Base-by-base conservation (phyloP, 2,888 invertebrate genomes). In the Drosophila ochracea region DNA sequence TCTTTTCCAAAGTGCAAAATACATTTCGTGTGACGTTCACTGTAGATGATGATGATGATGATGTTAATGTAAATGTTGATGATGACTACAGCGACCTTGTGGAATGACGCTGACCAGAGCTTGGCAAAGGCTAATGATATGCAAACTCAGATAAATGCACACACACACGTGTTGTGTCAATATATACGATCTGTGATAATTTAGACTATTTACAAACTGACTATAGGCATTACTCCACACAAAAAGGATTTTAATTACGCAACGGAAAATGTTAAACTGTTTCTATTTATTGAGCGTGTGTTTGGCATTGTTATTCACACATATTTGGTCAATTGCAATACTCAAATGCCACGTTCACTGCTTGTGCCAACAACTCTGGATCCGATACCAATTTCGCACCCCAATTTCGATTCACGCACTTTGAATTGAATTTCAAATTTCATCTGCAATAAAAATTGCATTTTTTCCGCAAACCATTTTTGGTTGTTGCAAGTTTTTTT, bases 371-470 rank as follows among this genome's bases (percentile, higher is more conserved):
- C 19, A 35, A 37, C 6, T 41, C 67, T 5, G 3, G n/a, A 25
- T 19, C 19, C 9, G 7, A 7, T 19, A 49, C 16, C 62, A 37
- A 6, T 31, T 37, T 19, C 19, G 21, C 31, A 37, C 1, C 25
- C 25, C 49, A 47, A 25, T 25, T 19, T 19, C 28, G 6, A 30
- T 21, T 31, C 52, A 67, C 37, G 54, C 41, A 49, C 28, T 66
- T 49, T 43, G n/a, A 49, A 28, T 41, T 73, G 62, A 55, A 55
- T 68, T 67, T 58, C 78, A 74, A 74, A 77, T 73, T 66, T 35
- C 43, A 54, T 43, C 50, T 61, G 70, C 66, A 77, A 74, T 47
- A 50, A 71, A 49, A 63, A 65, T 64, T 33, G 25, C 28, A 41
- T 58, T 31, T 57, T 59, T 43, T 54, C 47, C 25, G 33, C 60